Conservation (phyloP, 2,888 invertebrate species). For the Resseliella maxima region DNA sequence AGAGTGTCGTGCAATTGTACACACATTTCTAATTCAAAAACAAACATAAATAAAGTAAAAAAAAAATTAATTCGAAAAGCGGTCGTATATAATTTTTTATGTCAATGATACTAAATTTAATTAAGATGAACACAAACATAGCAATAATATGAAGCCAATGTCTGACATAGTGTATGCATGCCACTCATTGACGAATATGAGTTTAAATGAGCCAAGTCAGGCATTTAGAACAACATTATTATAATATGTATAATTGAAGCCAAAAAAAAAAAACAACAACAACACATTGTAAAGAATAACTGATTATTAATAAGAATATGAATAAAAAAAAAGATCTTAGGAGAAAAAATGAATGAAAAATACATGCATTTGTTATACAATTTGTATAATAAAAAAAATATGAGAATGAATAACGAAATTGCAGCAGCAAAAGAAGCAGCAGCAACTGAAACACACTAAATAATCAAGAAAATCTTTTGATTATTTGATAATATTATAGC, state of each 20-base stretch:
- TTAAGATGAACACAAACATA: conserved; percentile 4
- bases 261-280: not conserved
- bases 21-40: conserved; percentile 38
- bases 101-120: conserved; percentile 33
- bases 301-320: no score
- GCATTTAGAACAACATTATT: not conserved
- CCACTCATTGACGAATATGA: no score
- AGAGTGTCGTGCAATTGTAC: not conserved
- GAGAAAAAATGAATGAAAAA: not conserved
- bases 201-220: not conserved
- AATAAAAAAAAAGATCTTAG: not conserved
- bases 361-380: not conserved
- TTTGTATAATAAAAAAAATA: not conserved
- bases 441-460: not conserved
- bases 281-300: not conserved
- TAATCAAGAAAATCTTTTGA: not conserved
- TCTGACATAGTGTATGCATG: no score
- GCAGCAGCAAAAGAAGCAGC: not conserved
- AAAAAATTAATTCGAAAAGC: not conserved
- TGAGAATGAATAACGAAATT: not conserved
- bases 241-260: conserved; percentile 10
- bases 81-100: conserved; percentile 51
- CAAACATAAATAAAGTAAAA: not conserved
- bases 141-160: conserved; percentile 6
- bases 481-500: conserved; percentile 49